Conservation (phyloP, 1,140 invertebrate genomes). For the Atopsyche davidsoni region DNA sequence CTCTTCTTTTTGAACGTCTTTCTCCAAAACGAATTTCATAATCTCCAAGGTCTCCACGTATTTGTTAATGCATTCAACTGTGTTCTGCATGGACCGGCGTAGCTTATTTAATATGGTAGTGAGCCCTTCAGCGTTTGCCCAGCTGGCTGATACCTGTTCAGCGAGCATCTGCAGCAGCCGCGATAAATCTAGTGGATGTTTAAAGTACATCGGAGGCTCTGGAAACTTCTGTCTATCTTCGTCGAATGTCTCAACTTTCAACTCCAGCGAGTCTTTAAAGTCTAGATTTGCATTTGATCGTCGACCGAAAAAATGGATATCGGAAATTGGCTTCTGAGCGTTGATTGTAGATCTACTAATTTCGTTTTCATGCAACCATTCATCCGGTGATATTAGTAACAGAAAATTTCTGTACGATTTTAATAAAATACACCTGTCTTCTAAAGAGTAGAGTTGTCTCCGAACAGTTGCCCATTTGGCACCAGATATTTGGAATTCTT, state of each 20-base stretch:
- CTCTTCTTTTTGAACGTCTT: constrained; percentile 35
- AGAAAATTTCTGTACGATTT: constrained; percentile 61
- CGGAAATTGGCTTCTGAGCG: too few species aligned
- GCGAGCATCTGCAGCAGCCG: constrained; percentile 52
- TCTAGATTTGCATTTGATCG: too few species aligned
- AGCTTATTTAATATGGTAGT: constrained; percentile 50
- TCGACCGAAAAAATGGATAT: too few species aligned
- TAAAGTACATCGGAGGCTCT: constrained; percentile 51
- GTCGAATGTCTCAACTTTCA: constrained; percentile 42
- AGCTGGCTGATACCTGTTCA: constrained; percentile 57
- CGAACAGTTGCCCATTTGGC: constrained; percentile 46
- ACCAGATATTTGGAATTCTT: constrained; percentile 46
- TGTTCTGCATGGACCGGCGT: too few species aligned
- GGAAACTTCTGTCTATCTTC: constrained; percentile 40
- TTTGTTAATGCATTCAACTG: constrained; percentile 38
- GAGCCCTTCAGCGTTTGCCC: constrained; percentile 57
- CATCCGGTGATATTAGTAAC: constrained; percentile 52
- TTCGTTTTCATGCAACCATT: constrained; percentile 47
- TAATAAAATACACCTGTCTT: constrained; percentile 55
- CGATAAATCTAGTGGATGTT: constrained; percentile 47
- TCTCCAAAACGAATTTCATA: constrained; percentile 33
- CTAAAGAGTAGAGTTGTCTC: constrained; percentile 53
- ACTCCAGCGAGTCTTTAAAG: too few species aligned
- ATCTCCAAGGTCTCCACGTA: constrained; percentile 35
- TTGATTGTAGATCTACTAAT: too few species aligned